Evolutionary conservation across 2,797 vertebrate species (phyloP).

Genomic region (Ambastaia sidthimunki): DNA sequence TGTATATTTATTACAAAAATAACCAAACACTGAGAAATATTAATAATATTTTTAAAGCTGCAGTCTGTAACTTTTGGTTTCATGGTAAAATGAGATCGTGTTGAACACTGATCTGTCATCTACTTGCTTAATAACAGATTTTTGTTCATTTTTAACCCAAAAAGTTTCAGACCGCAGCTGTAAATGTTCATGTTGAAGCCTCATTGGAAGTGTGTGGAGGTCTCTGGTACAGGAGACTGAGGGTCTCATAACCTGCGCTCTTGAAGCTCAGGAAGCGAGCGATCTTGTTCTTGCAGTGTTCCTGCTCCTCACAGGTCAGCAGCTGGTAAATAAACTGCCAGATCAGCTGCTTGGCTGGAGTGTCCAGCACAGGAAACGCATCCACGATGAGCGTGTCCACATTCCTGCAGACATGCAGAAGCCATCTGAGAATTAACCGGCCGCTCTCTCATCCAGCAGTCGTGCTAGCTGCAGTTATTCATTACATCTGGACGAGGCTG

Average conservation of each 20-base stretch:
- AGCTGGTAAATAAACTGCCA: conserved; percentile 99
- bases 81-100: too few species aligned
- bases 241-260: conserved; percentile 73
- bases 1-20: neutral
- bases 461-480: conserved; percentile 10
- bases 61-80: too few species aligned
- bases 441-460: conserved; percentile 12
- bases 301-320: conserved; percentile 96
- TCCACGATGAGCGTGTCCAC: conserved; percentile 98
- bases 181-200: too few species aligned
- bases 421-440: conserved; percentile 40
- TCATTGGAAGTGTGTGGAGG: too few species aligned
- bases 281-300: conserved; percentile 89
- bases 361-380: conserved; percentile 94
- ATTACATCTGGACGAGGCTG: conserved; percentile 38
- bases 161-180: too few species aligned
- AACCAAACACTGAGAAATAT: neutral
- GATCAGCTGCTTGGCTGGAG: conserved; percentile 96
- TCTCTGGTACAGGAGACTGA: neutral
- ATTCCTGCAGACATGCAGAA: conserved; percentile 80
- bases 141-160: too few species aligned
- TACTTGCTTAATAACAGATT: too few species aligned
- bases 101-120: too few species aligned
- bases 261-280: conserved; percentile 87
- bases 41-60: too few species aligned